phyloP scores from a whole-genome alignment of 2,113 vertebrate species.

The Rhinolophus ferrumequinum region DNA sequence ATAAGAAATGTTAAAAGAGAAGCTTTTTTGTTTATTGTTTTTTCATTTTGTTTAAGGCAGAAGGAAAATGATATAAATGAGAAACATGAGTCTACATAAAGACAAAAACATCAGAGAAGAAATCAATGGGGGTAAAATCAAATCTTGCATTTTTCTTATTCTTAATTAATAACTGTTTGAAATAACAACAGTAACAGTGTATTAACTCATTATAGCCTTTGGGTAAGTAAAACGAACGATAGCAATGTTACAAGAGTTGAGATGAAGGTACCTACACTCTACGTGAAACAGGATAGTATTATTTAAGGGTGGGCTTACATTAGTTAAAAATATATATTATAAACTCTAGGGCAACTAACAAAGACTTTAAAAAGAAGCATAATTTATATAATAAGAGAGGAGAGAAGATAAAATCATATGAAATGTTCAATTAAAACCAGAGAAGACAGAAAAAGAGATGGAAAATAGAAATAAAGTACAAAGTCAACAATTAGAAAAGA shows the following conservation, averaged over 20 bases:
- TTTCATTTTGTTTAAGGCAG: neutral
- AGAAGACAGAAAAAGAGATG: too few relatives aligned
- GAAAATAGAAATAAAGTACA: too few relatives aligned
- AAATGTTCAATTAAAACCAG: neutral
- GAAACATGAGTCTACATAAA: neutral
- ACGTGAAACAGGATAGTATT: neutral
- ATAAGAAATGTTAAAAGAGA: neutral
- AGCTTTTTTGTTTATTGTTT: neutral
- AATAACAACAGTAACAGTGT: neutral
- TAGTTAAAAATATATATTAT: neutral
- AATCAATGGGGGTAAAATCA: neutral
- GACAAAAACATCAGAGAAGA: neutral
- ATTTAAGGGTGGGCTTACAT: neutral
- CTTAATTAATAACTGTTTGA: neutral
- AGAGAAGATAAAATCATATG: neutral
- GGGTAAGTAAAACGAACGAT: neutral
- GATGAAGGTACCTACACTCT: neutral
- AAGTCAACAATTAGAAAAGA: too few relatives aligned
- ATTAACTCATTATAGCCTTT: neutral
- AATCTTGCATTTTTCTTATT: neutral
- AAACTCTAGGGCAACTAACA: neutral
- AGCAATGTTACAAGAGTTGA: neutral
- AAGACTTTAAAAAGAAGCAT: neutral
- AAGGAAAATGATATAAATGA: neutral
- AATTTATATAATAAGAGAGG: neutral